Evolutionary conservation across 2,113 vertebrate genomes (phyloP).

Genomic region (Salvelinus alpinus): DNA sequence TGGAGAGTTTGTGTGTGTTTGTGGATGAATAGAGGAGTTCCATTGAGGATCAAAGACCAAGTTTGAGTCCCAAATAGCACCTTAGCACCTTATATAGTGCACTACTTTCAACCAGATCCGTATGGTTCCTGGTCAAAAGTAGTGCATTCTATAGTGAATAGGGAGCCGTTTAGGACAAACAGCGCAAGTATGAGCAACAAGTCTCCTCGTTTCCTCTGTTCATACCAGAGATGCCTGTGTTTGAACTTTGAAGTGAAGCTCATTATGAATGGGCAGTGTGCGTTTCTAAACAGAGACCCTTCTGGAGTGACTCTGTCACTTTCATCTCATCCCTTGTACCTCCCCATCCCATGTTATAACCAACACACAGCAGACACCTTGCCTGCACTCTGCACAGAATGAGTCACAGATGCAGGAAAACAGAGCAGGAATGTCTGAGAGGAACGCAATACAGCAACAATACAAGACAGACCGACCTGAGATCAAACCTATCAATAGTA

Average conservation of each 20-base stretch:
- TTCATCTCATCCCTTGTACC: not conserved
- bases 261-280: not conserved
- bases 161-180: not conserved
- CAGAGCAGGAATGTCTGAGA: not conserved
- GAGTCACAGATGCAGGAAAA: not conserved
- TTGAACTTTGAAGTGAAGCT: not conserved
- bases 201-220: not conserved
- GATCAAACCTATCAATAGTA: not conserved
- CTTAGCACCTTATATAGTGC: no score
- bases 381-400: not conserved
- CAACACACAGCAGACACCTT: no score
- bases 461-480: not conserved
- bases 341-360: not conserved
- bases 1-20: not conserved
- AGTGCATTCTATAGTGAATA: no score
- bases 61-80: no score
- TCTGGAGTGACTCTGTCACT: not conserved
- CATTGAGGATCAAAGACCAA: not conserved
- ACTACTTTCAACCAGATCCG: no score
- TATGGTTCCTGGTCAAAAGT: no score
- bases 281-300: not conserved
- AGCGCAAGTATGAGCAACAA: not conserved
- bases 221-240: not conserved
- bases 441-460: not conserved
- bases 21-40: not conserved